These are phyloP conservation scores for Psammodynastes pulverulentus DNA, from an alignment of 2,113 vertebrate species.

Conservation along the genomic window DNA sequence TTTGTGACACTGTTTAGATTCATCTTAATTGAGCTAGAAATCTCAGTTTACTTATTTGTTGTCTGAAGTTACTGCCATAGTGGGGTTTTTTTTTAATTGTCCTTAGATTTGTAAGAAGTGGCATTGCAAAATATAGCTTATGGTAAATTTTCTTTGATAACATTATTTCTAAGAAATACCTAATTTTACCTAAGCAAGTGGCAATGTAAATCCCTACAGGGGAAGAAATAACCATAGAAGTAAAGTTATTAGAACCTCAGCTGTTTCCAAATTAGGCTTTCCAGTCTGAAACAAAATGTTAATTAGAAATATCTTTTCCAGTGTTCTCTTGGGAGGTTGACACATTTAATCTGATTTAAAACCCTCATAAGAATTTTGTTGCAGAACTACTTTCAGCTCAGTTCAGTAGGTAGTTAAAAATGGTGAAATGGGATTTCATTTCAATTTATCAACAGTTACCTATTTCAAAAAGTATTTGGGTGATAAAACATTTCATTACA, in stretches of 20 bases:
- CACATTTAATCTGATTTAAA: constrained; percentile 32
- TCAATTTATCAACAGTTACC: constrained; percentile 47
- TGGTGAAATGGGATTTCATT: constrained; percentile 43
- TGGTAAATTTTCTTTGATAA: not conserved
- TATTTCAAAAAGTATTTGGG: constrained; percentile 44
- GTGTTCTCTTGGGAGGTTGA: constrained; percentile 40
- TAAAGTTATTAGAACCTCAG: constrained; percentile 47
- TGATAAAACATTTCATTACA: constrained; percentile 39
- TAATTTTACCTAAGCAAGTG: constrained; percentile 34
- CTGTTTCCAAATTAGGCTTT: constrained; percentile 38
- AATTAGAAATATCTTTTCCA: constrained; percentile 52
- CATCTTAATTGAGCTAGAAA: not conserved
- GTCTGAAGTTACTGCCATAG: not conserved
- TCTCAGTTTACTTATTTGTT: not conserved
- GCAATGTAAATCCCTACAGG: constrained; percentile 25
- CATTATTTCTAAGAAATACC: constrained; percentile 21
- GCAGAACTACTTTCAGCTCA: constrained; percentile 35
- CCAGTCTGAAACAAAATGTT: constrained; percentile 45
- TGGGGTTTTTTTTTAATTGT: not conserved
- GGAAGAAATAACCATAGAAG: not conserved
- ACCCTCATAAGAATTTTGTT: constrained; percentile 32
- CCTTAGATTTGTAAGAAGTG: constrained; percentile 24
- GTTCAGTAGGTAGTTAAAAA: constrained; percentile 33
- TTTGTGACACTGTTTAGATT: not conserved
- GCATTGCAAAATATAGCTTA: constrained; percentile 21